phyloP scores from a whole-genome alignment of 2,888 invertebrate species.

The Gasteruption jaculator region DNA sequence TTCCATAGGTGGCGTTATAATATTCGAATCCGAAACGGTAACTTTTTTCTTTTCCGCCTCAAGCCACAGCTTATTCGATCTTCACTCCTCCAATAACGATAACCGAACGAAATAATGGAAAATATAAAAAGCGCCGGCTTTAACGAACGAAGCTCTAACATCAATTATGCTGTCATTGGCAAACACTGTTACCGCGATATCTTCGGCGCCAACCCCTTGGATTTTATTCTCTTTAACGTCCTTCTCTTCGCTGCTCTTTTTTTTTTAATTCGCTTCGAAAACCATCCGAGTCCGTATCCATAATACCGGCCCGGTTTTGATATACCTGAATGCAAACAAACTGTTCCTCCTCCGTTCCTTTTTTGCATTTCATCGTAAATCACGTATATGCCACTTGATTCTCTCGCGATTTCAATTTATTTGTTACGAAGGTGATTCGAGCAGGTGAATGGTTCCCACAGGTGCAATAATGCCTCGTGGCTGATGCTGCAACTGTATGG shows the following conservation, averaged over 20 bases:
- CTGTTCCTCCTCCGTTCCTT: not conserved
- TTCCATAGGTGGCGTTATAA: too few species aligned
- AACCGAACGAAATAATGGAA: not conserved
- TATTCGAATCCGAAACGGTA: too few species aligned
- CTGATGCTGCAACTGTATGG: too few species aligned
- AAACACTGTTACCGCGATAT: not conserved
- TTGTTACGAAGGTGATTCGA: slow-evolving; percentile 26
- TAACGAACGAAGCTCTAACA: slow-evolving; percentile 1
- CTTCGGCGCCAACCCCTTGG: too few species aligned
- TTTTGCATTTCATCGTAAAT: slow-evolving; percentile 19
- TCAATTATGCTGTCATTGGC: slow-evolving; percentile 1
- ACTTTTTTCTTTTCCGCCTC: not conserved
- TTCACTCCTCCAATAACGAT: not conserved
- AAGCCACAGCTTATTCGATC: slow-evolving; percentile 3
- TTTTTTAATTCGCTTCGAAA: too few species aligned
- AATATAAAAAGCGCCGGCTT: not conserved
- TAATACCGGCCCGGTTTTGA: too few species aligned
- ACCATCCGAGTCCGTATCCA: slow-evolving; percentile 3
- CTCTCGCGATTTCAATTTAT: slow-evolving; percentile 28
- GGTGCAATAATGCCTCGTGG: slow-evolving; percentile 18
- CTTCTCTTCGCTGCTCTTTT: slow-evolving; percentile 3
- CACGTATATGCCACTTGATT: slow-evolving; percentile 21
- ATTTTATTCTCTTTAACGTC: too few species aligned
- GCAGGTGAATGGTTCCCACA: slow-evolving; percentile 26
- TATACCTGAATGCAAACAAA: too few species aligned